Evolutionary conservation across 2,113 vertebrate genomes (phyloP).

Genomic region (Catagonus wagneri): DNA sequence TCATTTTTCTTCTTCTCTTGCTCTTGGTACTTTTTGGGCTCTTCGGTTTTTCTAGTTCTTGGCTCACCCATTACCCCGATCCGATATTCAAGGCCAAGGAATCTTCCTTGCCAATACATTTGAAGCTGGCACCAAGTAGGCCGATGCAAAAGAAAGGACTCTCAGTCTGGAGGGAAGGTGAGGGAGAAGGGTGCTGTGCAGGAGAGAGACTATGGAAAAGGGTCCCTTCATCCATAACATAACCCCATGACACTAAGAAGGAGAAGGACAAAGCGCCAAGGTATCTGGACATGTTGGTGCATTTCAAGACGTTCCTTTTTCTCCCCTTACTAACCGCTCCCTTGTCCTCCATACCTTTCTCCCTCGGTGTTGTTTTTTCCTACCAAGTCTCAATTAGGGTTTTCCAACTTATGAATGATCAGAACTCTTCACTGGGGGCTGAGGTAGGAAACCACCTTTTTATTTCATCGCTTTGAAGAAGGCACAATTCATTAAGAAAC

Average conservation of each 20-base stretch:
- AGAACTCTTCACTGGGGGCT: background rate
- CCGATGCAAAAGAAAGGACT: background rate
- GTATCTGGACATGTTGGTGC: background rate
- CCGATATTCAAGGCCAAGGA: background rate
- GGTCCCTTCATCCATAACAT: background rate
- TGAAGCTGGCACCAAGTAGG: background rate
- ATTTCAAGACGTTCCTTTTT: background rate
- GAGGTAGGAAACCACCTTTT: background rate
- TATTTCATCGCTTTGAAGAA: background rate
- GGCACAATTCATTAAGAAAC: background rate
- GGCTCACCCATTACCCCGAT: background rate
- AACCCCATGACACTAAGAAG: background rate
- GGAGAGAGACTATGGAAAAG: background rate
- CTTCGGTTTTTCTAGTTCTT: background rate
- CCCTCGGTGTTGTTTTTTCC: background rate
- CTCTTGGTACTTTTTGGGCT: background rate
- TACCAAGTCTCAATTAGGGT: background rate
- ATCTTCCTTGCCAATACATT: background rate
- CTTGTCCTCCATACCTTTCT: background rate
- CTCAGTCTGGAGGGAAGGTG: background rate
- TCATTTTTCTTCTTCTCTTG: background rate
- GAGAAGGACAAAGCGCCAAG: background rate
- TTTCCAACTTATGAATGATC: background rate
- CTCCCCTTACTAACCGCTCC: background rate
- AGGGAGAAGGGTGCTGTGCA: background rate